Base-by-base conservation (phyloP, 2,113 vertebrate genomes). In the Litocranius walleri region DNA sequence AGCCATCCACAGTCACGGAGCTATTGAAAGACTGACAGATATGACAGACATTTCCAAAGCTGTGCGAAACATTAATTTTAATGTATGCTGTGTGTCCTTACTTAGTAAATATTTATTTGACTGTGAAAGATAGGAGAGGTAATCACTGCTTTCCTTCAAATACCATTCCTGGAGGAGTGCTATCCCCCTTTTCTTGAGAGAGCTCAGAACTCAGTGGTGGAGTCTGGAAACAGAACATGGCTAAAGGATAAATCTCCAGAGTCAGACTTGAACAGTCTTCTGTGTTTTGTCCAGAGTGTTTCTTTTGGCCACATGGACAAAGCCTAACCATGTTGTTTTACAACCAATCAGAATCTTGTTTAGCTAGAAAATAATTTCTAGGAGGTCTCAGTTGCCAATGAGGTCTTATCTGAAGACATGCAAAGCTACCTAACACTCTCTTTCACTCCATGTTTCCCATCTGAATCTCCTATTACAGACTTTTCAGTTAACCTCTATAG, bases 101-200 rank as follows among this genome's bases (percentile, higher is more conserved):
- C 98, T 98, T 98, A 97, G 98, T 98, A 98, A 98, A 98, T 98
- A 98, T 98, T 98, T 98, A 98, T 98, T 98, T 98, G 98, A 97
- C 97, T 97, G 97, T 97, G 93, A 96, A 94, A 96, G 93, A 90
- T 96, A 95, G 95, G 96, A 95, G 91, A 96, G 77, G 95, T 96
- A 98, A 97, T 97, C 96, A 89, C 95, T 96, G 93, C 59, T 92
- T 96, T 97, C 64, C 87, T 87, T 92, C 64, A 94, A 94, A 96
- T 98, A n/a, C 43, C 48, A 74, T 95, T 95, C 45, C 81, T 80
- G 23, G 64, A 56, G 52, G 64, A 86, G 67, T 62, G 92, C 74
- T 25, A 56, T 25, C 62, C 62, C 40, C 83, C 52, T 62, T 92
- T 87, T 52, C 87, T 92, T 71, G 57, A 80, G 84, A 89, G 78